Base-by-base conservation (phyloP, 2,888 invertebrate genomes). In the Ennomos fuscantarius region DNA sequence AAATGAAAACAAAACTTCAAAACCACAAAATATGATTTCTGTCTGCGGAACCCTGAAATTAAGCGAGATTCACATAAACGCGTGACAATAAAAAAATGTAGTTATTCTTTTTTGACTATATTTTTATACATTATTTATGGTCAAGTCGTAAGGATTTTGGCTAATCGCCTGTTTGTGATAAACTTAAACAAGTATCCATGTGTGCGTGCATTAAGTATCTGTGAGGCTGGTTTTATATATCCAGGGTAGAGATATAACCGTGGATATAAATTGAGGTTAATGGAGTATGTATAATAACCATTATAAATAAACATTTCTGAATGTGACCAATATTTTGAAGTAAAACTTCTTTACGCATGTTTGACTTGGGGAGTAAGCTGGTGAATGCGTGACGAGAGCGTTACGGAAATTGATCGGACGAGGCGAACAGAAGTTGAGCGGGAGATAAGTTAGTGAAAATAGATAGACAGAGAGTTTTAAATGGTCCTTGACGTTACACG, bases 81-180 rank as follows among this genome's bases (percentile, higher is more conserved):
- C 73, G 77, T 76, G 76, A 82, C 80, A 79, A 84, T 89, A 87
- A 87, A 88, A n/a, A 81, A 78, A 62, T 70, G 76, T 76, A 79
- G 76, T 84, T 79, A 82, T 84, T 76, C 68, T 74, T 75, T 79
- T 76, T 77, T 74, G 70, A 72, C 70, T 72, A 70, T 72, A 76
- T 74, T 81, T 84, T 83, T 84, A 81, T 73, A 66, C 66, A 78
- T 82, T 82, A 83, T 86, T 86, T 86, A 87, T 73, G 84, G 82
- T 78, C 77, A 74, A 76, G 76, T 80, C 81, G 75, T 85, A 82
- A 81, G 81, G 78, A 76, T 84, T 82, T 78, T 68, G 72, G 77
- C 86, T 87, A 88, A 87, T 87, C 87, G 86, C 81, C 78, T 69
- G 70, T 65, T 75, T 63, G 74, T 78, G 74, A 79, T 84, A 73